These are phyloP conservation scores for Potamilus streckersoni DNA, from an alignment of 1,140 invertebrate species.

Conservation along the genomic window DNA sequence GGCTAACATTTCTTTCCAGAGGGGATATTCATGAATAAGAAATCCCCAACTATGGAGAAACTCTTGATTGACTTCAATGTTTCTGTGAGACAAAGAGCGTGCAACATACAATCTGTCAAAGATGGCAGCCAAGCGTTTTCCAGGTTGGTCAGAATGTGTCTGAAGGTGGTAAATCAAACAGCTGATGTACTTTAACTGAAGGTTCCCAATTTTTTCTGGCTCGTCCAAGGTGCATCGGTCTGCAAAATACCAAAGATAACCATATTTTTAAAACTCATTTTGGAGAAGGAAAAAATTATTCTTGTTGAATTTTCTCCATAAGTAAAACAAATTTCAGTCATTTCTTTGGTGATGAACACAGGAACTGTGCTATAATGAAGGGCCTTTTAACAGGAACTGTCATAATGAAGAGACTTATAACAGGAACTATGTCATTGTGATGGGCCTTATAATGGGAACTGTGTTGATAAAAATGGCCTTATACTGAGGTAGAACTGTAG, in stretches of 20 bases:
- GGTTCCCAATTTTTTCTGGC: conserved; percentile 7
- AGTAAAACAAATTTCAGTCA: too few species aligned
- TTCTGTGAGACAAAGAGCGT: conserved; percentile 12
- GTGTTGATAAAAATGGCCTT: too few species aligned
- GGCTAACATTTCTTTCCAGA: conserved; percentile 32
- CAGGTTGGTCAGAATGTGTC: conserved; percentile 6
- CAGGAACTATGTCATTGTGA: too few species aligned
- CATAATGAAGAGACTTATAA: too few species aligned
- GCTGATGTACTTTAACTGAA: conserved; percentile 26
- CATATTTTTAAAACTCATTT: too few species aligned
- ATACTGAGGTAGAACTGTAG: too few species aligned
- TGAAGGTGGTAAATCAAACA: conserved; percentile 23
- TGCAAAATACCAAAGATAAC: not conserved
- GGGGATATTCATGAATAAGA: conserved; percentile 30
- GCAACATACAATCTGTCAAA: conserved; percentile 9
- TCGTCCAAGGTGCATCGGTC: conserved; percentile 27
- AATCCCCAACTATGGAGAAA: conserved; percentile 29
- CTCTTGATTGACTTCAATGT: conserved; percentile 21
- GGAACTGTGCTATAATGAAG: too few species aligned
- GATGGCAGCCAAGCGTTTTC: conserved; percentile 7
- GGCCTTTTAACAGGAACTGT: too few species aligned
- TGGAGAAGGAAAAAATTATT: too few species aligned
- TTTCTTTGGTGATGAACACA: too few species aligned
- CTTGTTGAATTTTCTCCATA: too few species aligned
- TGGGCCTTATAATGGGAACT: too few species aligned